Evolutionary conservation across 64 coral and sea anemone species (phyloP).

Genomic region (Stichodactyla mertensii): DNA sequence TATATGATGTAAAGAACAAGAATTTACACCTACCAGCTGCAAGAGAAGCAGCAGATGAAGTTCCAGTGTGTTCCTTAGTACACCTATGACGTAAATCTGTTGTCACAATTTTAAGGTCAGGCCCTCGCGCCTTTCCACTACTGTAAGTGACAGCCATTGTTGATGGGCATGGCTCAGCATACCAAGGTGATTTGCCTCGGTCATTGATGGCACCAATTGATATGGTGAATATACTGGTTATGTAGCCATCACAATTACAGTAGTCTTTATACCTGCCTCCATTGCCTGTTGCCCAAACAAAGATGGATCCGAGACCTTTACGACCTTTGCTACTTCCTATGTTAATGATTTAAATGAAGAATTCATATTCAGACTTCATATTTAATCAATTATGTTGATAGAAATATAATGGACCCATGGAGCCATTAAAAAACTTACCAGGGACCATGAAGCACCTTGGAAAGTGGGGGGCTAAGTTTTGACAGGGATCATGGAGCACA

Average conservation of each 20-base stretch:
- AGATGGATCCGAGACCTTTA: conserved; percentile 85
- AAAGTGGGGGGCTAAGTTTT: no score
- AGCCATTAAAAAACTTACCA: no score
- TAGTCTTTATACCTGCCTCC: conserved; percentile 87
- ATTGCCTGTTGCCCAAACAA: conserved; percentile 99
- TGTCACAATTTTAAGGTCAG: conserved; percentile 87
- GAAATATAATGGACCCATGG: conserved; percentile 27
- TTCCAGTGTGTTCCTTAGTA: conserved; percentile 85
- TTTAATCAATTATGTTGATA: no score
- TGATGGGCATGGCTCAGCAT: conserved; percentile 87
- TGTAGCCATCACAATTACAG: conserved; percentile 97
- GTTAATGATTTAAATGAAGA: no score
- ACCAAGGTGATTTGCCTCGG: conserved; percentile 97
- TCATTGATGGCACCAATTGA: conserved; percentile 91
- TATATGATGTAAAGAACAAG: neutral
- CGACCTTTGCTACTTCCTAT: conserved; percentile 87
- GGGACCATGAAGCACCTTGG: no score
- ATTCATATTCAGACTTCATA: no score
- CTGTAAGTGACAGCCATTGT: conserved; percentile 98
- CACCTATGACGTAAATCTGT: conserved; percentile 75
- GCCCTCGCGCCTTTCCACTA: conserved; percentile 38
- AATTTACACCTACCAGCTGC: conserved; percentile 76
- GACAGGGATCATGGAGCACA: no score
- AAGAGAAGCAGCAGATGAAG: conserved; percentile 91
- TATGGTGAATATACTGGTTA: conserved; percentile 97